A percentile compares a stretch with the other conserved stretches of the same genome.
These are phyloP conservation scores for Phaonia tiefii DNA, from an alignment of 2,888 invertebrate species.

Conservation along the genomic window DNA sequence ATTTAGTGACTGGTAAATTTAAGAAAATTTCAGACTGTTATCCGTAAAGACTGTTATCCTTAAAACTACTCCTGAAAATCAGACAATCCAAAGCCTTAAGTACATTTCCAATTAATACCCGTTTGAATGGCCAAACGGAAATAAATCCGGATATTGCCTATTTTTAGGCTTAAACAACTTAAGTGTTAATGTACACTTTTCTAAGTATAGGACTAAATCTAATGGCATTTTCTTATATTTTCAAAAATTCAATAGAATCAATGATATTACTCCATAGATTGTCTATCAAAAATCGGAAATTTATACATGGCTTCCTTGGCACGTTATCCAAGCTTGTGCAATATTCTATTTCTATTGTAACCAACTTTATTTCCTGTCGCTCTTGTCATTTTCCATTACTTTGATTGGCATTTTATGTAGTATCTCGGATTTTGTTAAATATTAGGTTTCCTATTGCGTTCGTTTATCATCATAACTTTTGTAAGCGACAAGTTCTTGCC, in stretches of 20 bases:
- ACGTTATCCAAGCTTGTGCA: neutral
- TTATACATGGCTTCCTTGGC: neutral
- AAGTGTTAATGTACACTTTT: no score
- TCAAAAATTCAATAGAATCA: neutral
- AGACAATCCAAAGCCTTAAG: no score
- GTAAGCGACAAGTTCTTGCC: no score
- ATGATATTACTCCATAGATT: neutral
- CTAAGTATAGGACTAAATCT: no score
- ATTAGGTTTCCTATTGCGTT: slow-evolving; percentile 32
- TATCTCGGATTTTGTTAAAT: slow-evolving; percentile 14
- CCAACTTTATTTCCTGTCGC: slow-evolving; percentile 7
- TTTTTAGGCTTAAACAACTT: no score
- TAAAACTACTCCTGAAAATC: no score
- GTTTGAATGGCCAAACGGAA: no score
- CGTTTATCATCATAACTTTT: neutral
- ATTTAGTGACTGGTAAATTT: no score
- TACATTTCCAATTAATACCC: no score
- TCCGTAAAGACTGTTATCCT: no score
- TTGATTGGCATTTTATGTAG: slow-evolving; percentile 29
- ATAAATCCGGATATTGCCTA: no score
- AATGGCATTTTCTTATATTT: neutral
- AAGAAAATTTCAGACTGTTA: no score
- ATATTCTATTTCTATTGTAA: neutral
- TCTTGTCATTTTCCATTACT: slow-evolving; percentile 29
- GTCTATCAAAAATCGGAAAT: neutral